A percentile compares a stretch with the other conserved stretches of the same genome.
These are phyloP conservation scores for Triplophysa yarkandensis DNA, from an alignment of 2,797 vertebrate genomes.

Conservation along the genomic window DNA sequence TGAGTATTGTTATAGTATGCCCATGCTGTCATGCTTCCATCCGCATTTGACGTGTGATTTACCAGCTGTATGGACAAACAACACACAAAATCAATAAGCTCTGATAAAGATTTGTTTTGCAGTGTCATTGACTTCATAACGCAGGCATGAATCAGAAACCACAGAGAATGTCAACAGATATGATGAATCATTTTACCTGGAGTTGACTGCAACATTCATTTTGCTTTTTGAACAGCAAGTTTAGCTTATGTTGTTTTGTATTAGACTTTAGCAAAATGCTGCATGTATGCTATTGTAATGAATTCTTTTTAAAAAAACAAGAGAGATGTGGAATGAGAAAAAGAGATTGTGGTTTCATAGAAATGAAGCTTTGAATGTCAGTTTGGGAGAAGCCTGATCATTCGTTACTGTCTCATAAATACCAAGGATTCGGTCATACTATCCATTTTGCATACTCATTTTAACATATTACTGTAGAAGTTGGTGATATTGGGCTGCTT, in stretches of 20 bases:
- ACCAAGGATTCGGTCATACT: too few species aligned
- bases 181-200: not conserved
- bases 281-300: too few species aligned
- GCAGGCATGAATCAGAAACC: constrained; percentile 15
- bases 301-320: not conserved
- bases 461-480: too few species aligned
- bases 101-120: constrained; percentile 50
- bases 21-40: constrained; percentile 6
- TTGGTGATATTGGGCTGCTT: too few species aligned
- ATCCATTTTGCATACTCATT: too few species aligned
- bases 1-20: constrained; percentile 24
- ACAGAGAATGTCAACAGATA: constrained; percentile 2
- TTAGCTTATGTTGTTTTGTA: not conserved
- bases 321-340: not conserved
- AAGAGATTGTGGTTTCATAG: not conserved
- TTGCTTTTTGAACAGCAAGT: not conserved
- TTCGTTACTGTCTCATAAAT: not conserved
- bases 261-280: too few species aligned
- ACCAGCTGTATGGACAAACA: constrained; percentile 16
- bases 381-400: not conserved
- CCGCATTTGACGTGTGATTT: constrained; percentile 1
- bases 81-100: constrained; percentile 45
- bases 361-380: too few species aligned
- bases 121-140: constrained; percentile 34
- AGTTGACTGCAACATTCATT: not conserved